Evolutionary conservation across 2,113 vertebrate species (phyloP).

Genomic region (Anhinga anhinga): DNA sequence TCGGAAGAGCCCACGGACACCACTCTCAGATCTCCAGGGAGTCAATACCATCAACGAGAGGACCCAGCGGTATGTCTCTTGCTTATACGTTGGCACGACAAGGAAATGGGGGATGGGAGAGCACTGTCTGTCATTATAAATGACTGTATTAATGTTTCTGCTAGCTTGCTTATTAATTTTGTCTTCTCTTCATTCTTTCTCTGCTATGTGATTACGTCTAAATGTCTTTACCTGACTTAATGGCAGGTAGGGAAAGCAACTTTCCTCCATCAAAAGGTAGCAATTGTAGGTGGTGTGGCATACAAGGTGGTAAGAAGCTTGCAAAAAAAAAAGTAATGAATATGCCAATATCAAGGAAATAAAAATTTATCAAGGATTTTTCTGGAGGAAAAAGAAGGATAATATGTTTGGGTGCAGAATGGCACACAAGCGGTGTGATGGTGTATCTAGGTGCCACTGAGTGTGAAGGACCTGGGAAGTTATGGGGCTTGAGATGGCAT

Average conservation of each 20-base stretch:
- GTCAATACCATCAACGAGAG: constrained; percentile 87
- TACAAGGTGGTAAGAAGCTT: background rate
- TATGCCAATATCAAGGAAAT: background rate
- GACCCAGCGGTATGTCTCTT: constrained; percentile 81
- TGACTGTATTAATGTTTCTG: background rate
- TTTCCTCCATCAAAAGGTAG: background rate
- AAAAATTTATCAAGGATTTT: background rate
- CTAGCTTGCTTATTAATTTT: background rate
- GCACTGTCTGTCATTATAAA: background rate
- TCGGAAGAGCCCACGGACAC: constrained; percentile 85
- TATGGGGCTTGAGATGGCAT: background rate
- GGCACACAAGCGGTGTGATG: accelerated
- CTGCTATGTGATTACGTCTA: background rate
- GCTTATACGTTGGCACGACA: background rate
- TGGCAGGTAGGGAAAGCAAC: background rate
- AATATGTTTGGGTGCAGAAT: background rate
- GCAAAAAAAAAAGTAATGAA: background rate
- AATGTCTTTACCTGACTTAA: background rate
- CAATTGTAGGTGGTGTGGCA: background rate
- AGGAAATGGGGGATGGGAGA: background rate
- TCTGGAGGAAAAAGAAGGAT: background rate
- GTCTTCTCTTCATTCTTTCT: background rate
- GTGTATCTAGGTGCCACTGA: background rate
- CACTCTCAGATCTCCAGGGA: constrained; percentile 92
- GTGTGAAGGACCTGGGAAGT: background rate